Conservation (phyloP, 2,113 vertebrate genomes). For the Chloebia gouldiae region DNA sequence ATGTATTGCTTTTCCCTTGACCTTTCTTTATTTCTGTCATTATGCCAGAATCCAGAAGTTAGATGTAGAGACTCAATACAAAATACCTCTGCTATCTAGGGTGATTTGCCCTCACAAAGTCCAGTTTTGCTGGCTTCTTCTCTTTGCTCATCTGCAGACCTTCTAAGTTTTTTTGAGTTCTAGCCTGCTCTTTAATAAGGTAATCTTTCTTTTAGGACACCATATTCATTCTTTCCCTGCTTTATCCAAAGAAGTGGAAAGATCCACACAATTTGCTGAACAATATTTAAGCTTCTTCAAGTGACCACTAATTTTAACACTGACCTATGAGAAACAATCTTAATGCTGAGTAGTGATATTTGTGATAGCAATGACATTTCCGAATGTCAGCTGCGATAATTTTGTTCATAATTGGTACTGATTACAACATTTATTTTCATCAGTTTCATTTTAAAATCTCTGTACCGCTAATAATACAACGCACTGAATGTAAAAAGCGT, state of each 20-base stretch:
- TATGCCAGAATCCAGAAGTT: not conserved
- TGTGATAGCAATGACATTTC: not conserved
- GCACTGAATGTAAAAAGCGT: not conserved
- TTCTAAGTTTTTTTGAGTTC: not conserved
- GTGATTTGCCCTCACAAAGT: not conserved
- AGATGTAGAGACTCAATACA: not conserved
- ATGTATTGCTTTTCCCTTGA: not conserved
- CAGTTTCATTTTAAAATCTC: conserved; percentile 1
- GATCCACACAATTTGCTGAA: conserved; percentile 22
- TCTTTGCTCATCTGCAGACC: not conserved
- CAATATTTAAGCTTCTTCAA: not conserved
- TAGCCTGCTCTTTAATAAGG: not conserved
- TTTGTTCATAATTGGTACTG: not conserved
- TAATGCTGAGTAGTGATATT: not conserved
- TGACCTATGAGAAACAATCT: not conserved
- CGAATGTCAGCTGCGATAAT: not conserved
- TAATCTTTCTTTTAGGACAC: not conserved
- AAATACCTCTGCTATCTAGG: not conserved
- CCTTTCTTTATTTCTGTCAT: not conserved
- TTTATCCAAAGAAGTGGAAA: conserved; percentile 14
- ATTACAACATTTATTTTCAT: conserved; percentile 39
- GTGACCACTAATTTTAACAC: conserved; percentile 4
- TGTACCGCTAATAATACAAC: not conserved
- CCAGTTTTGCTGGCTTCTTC: not conserved
- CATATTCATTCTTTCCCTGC: not conserved